Percentiles rank a stretch among this genome's conserved stretches.
Evolutionary conservation across 2,888 invertebrate genomes (phyloP).

Genomic region (Busseola fusca): DNA sequence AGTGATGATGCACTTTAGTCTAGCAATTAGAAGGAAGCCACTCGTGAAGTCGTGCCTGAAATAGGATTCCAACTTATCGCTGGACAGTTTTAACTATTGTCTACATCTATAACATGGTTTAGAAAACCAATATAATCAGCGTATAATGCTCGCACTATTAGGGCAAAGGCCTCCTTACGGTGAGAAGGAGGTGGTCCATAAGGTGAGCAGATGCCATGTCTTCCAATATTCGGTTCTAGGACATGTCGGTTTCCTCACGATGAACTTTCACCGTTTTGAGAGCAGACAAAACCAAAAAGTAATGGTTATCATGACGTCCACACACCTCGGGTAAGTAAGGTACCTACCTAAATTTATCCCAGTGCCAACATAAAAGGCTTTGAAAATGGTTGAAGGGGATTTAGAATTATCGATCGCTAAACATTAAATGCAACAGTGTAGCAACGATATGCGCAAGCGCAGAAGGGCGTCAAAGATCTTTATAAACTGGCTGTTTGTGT

Average conservation of each 20-base stretch:
- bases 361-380: not conserved
- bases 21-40: no score
- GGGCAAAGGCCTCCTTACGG: no score
- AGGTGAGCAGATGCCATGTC: no score
- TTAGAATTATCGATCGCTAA: not conserved
- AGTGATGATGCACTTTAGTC: no score
- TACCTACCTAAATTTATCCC: not conserved
- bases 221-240: not conserved
- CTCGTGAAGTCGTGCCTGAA: not conserved
- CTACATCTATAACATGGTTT: not conserved
- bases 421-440: slow-evolving; percentile 25
- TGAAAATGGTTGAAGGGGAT: not conserved
- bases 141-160: not conserved
- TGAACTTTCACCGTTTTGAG: not conserved
- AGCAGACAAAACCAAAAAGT: not conserved
- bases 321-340: not conserved
- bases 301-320: not conserved
- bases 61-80: not conserved
- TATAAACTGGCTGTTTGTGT: not conserved
- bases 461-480: slow-evolving; percentile 9
- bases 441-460: slow-evolving; percentile 19
- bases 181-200: no score
- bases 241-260: not conserved
- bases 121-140: not conserved
- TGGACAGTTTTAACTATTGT: not conserved